A percentile compares a stretch with the other conserved stretches of the same genome.
Conservation (phyloP, 2,888 invertebrate species). For the Trichopoda pennipes region DNA sequence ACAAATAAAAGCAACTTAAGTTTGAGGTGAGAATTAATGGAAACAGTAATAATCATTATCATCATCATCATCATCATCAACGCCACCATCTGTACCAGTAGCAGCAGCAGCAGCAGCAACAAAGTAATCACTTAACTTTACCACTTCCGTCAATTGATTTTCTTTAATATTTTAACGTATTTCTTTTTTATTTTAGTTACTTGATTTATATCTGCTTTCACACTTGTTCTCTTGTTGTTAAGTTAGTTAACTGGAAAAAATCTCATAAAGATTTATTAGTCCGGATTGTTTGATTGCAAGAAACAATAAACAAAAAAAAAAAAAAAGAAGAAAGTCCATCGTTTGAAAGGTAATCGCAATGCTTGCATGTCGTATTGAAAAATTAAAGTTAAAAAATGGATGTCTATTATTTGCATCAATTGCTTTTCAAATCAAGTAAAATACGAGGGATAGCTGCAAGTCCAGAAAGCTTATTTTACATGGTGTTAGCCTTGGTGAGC, state of each 20-base stretch:
- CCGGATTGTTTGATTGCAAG: background rate
- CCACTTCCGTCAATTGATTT: conserved; percentile 68
- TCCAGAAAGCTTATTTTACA: no score
- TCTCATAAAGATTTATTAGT: conserved; percentile 53
- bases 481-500: no score
- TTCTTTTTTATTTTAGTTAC: conserved; percentile 19
- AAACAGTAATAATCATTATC: conserved; percentile 42
- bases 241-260: conserved; percentile 30
- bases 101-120: conserved; percentile 27
- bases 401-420: no score
- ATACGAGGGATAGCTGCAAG: no score
- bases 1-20: conserved; percentile 12
- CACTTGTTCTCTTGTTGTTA: conserved; percentile 8
- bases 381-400: no score
- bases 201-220: conserved; percentile 32
- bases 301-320: background rate
- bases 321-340: background rate
- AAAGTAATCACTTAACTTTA: conserved; percentile 64
- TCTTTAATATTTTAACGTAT: conserved; percentile 45
- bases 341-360: conserved; percentile 9
- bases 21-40: conserved; percentile 37
- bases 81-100: conserved; percentile 2
- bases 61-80: conserved; percentile 25
- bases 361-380: background rate
- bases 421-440: background rate